Base-by-base conservation (phyloP, 2,888 invertebrate genomes). In the Tenthredo scrophulariae region DNA sequence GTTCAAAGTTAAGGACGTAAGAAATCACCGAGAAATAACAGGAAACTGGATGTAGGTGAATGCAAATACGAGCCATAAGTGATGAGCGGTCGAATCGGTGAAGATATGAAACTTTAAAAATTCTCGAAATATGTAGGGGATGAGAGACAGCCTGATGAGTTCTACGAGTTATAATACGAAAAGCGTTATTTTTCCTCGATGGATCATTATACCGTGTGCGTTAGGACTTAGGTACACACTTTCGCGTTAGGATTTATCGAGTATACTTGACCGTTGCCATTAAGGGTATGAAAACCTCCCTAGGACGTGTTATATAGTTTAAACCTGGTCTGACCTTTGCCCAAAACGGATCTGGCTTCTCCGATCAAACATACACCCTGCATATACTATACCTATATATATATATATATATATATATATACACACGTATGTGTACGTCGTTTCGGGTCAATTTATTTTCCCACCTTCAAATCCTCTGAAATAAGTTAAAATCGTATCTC, bases 301-400 rank as follows among this genome's bases (percentile, higher is more conserved):
- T 22, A 0, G 13, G 62, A 26, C 62, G 26, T 9, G 26, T 62
- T 26, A 26, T 22, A 26, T 26, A 62, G 62, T 62, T 62, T 4
- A 62, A 22, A 62, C 62, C 62, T 62, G 26, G 3, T 26, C 2
- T 10, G 62, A 62, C 62, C 62, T 62, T 62, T 62, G 62, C 9
- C 26, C 62, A 62, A 26, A 62, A 62, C 13, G 26, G 62, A 62
- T 62, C 62, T 62, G 62, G 62, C 62, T 62, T 62, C 62, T 62
- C 13, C 26, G 22, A 26, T 3, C 62, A 10, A 62, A 62, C 50
- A 18, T 50, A 26, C 10, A 62, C 62, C 7, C 7, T 5, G 9
- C n/a, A n/a, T n/a, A n/a, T n/a, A n/a, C n/a, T n/a, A n/a, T n/a
- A n/a, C n/a, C n/a, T n/a, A n/a, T n/a, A n/a, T n/a, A n/a, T n/a